These are phyloP conservation scores for Notocelia uddmanniana DNA, from an alignment of 2,888 invertebrate genomes.

Conservation along the genomic window DNA sequence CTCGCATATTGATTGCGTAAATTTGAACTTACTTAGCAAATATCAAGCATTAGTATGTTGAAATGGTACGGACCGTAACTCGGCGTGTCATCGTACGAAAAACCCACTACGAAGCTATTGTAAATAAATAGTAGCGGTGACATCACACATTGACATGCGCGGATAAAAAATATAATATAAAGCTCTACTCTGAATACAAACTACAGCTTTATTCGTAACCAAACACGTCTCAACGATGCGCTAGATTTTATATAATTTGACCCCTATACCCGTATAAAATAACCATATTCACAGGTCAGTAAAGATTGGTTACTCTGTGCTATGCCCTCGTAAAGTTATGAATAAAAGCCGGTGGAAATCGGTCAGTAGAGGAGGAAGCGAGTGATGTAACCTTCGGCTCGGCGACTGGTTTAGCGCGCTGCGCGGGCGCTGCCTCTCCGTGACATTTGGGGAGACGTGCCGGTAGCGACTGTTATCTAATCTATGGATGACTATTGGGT, in stretches of 20 bases:
- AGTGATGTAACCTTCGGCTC: constrained; percentile 34
- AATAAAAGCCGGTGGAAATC: constrained; percentile 11
- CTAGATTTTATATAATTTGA: background rate
- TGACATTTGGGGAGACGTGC: constrained; percentile 29
- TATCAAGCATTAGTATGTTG: constrained; percentile 28
- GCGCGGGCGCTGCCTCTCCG: constrained; percentile 26
- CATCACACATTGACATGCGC: constrained; percentile 11
- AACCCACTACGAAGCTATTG: constrained; percentile 33
- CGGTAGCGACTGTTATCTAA: constrained; percentile 16
- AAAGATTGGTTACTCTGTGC: background rate
- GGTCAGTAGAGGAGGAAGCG: constrained; percentile 44
- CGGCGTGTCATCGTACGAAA: constrained; percentile 22
- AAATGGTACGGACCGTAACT: constrained; percentile 30
- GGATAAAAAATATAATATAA: constrained; percentile 21
- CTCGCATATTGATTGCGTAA: background rate
- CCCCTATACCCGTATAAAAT: background rate
- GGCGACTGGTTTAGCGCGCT: constrained; percentile 23
- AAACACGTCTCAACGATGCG: background rate
- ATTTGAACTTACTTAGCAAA: background rate
- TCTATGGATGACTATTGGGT: background rate
- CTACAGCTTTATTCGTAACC: background rate
- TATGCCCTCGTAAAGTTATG: background rate
- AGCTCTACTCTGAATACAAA: constrained; percentile 11
- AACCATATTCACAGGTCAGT: too few relatives aligned
- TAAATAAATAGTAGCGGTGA: constrained; percentile 28